Base-by-base conservation (phyloP, 1,140 invertebrate genomes). In the Drosophila equinoxialis region DNA sequence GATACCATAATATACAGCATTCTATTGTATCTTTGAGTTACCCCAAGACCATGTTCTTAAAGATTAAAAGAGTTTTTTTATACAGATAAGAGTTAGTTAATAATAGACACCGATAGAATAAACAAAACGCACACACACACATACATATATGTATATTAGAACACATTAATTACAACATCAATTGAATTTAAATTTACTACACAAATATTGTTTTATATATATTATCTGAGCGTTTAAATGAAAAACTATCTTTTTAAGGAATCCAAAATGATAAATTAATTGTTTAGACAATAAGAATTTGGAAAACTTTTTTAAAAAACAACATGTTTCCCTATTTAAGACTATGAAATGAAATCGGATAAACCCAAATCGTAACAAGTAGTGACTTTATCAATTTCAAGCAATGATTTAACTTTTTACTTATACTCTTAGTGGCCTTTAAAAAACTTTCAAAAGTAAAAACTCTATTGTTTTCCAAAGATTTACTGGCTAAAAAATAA, bases 1-100 rank as follows among this genome's bases (percentile, higher is more conserved):
- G 2, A 51, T 73, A 67, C 8, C 17, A 51, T 51, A 51, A 51
- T 51, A 51, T 51, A 51, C 17, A 51, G 17, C 45, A 11, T 51
- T 51, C 45, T 51, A 51, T 51, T 10, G 7, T 51, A 23, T 51
- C 45, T 51, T 51, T 23, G 10, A 51, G 20, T 20, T 51, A 51
- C 45, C 17, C 45, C 5, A 23, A 51, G 45, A 20, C 17, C 23
- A 20, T 20, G 2, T 51, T 51, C 45, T 51, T 51, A 51, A 23
- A 51, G 45, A 51, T 51, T 51, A 51, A 51, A 51, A 17, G 14
- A 10, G 14, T 20, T 48, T 30, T 30, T 45, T 48, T 17, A 48
- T 51, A 51, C 20, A 51, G 45, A 51, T 51, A 51, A 23, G 45
- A 51, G 3, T 51, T 51, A 10, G 45, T 51, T 51, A 51, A 20